Evolutionary conservation across 2,113 vertebrate genomes (phyloP).

Genomic region (Neotoma lepida): DNA sequence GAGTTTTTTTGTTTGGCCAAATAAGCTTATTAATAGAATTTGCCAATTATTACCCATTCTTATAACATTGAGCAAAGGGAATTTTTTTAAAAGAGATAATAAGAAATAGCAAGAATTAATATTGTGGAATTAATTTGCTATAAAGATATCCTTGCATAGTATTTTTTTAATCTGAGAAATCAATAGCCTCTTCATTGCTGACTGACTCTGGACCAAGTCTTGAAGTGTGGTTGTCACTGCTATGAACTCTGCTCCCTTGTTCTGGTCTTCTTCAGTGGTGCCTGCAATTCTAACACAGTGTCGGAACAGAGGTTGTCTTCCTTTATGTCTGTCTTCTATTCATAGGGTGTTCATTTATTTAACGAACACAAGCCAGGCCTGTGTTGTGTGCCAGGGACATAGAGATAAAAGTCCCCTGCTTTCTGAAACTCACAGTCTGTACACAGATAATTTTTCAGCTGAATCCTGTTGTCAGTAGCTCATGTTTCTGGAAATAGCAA

Average conservation of each 20-base stretch:
- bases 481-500: constrained; percentile 54
- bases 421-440: constrained; percentile 61
- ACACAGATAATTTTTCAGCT: constrained; percentile 64
- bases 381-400: constrained; percentile 53
- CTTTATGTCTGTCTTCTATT: constrained; percentile 61
- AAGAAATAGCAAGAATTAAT: not conserved
- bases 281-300: constrained; percentile 13
- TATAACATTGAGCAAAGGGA: not conserved
- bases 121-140: constrained; percentile 33
- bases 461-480: constrained; percentile 47
- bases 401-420: constrained; percentile 60
- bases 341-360: constrained; percentile 55
- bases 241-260: not conserved
- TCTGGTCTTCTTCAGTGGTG: constrained; percentile 4
- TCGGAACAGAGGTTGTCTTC: constrained; percentile 37
- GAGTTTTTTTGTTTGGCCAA: constrained; percentile 52
- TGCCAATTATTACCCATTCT: not conserved
- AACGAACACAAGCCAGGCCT: constrained; percentile 60
- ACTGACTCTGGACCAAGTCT: not conserved
- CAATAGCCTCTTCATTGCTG: not conserved
- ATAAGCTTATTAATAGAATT: constrained; percentile 24
- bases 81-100: constrained; percentile 22
- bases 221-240: not conserved
- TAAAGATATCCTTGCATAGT: not conserved
- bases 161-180: not conserved